Evolutionary conservation across 1,140 invertebrate genomes (phyloP), one percentile per base, ranked within the genome.

Genomic region (Geopemphigus sp.): DNA sequence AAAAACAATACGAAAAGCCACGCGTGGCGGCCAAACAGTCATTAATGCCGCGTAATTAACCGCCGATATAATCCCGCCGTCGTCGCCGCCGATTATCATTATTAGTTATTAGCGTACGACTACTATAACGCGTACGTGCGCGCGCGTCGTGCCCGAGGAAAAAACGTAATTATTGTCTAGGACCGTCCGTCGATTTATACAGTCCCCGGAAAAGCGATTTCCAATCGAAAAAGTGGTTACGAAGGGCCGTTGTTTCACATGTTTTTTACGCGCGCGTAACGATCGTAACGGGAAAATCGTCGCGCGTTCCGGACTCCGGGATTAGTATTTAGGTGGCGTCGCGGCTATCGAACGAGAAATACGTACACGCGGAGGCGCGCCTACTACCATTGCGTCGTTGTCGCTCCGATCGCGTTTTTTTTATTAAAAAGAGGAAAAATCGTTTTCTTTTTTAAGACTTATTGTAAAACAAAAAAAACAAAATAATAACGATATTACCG

Each of bases 31-130:
- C 53, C 56, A n/a, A 57, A n/a, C 12, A 56, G 72, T 54, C 29
- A 29, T 74, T 74, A 74, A 74, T 74, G 53, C 72, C 53, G 72
- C 54, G 72, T 74, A 74, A 74, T 74, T 74, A 76, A 76, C 73
- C 73, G 73, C 73, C n/a, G 54, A 47, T 61, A 61, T 78, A 78
- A 78, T 78, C 39, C 66, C 22, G 5, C 1, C 45, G 24, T 45
- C 39, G 19, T 5, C 45, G 3, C 15, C 32, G 19, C 39, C 22
- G 64, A 47, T 68, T 68, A 50, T 24, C n/a, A 26, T 50, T 68
- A 68, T 50, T 17, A 68, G 14, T 5, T 50, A 50, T 45, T 45
- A 45, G 5, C 39, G 11, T 45, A 45, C 54, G n/a, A 57, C 11
- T 56, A 56, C 19, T n/a, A 56, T 45, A 57, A 57, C 17, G 8